Evolutionary conservation across 2,888 invertebrate species (phyloP), one percentile per base, ranked within the genome.

Genomic region (Peribatodes rhomboidaria): DNA sequence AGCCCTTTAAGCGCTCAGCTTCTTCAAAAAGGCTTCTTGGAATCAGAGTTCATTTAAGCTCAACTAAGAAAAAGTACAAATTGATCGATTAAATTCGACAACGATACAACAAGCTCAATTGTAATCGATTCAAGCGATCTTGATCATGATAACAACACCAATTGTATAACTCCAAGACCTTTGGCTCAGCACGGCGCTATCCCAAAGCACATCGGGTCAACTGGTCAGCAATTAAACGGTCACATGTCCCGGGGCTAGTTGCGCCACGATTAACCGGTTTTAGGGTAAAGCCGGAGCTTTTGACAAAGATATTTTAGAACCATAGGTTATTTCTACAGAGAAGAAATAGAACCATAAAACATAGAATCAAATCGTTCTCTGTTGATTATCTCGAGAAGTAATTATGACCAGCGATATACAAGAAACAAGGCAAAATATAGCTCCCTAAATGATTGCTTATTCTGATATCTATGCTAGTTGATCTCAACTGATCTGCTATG

Each of bases 151-250:
- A 61, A 33, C 47, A 13, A 33, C 14, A 49, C 33, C 31, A 49
- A 49, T 49, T 55, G 49, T 55, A 13, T 31, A 42, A 10, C 18
- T 11, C 16, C 31, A 41, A 55, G 27, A 39, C 57, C 46, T 62
- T 52, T 53, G 33, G 27, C 49, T 37, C 13, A 14, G n/a, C 14
- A 47, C 18, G 31, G 57, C 39, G 52, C 42, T 35, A 39, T 46
- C 52, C 35, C 14, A 61, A 61, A 62, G 47, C 66, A 58, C 46
- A 39, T 27, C 46, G 53, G 71, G 58, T 65, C 55, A 65, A 54
- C 39, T 59, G 58, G 61, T 54, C 61, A 63, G 63, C 62, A 57
- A 70, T 71, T 63, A 69, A 65, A 61, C 55, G 54, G 52, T 59
- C 69, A 71, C 63, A 67, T 67, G 56, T 69, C 55, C 64, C 64